Percentiles rank a stretch among this genome's conserved stretches.
Conservation (phyloP, 2,888 invertebrate species). For the Dysmachus trigonus region DNA sequence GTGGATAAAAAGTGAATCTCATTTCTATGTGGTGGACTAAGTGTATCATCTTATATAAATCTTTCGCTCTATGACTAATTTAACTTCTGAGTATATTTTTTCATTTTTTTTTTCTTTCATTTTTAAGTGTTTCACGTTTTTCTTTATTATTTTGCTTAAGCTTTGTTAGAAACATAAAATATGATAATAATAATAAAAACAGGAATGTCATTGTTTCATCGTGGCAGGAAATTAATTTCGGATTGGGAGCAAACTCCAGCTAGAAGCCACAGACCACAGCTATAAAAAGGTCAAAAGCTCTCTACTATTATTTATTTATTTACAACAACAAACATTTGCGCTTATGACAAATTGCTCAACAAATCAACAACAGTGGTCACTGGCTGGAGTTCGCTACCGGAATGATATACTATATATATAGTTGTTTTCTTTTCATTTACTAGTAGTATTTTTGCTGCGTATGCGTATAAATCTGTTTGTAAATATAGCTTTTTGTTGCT, state of each 20-base stretch:
- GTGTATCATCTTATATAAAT: neutral
- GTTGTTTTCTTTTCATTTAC: neutral
- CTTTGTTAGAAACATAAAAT: neutral
- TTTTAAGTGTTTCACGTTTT: neutral
- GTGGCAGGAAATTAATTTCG: constrained; percentile 17
- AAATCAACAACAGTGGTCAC: neutral
- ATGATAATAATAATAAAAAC: neutral
- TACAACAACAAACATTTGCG: constrained; percentile 3
- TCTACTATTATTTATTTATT: neutral
- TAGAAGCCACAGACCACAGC: neutral
- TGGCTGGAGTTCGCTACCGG: neutral
- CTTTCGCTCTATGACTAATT: neutral
- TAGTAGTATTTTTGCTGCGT: neutral
- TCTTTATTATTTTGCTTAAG: neutral
- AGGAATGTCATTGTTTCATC: constrained; percentile 21
- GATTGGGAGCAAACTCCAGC: neutral
- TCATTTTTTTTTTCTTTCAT: neutral
- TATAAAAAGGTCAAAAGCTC: neutral
- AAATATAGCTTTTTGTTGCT: constrained; percentile 16
- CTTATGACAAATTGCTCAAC: neutral
- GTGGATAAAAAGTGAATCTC: constrained; percentile 17
- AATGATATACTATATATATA: neutral
- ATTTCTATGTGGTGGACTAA: neutral
- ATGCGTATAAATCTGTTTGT: constrained; percentile 9
- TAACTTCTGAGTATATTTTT: neutral